Evolutionary conservation across 2,113 vertebrate genomes (phyloP).

Genomic region (Phrynosoma blainvillii): DNA sequence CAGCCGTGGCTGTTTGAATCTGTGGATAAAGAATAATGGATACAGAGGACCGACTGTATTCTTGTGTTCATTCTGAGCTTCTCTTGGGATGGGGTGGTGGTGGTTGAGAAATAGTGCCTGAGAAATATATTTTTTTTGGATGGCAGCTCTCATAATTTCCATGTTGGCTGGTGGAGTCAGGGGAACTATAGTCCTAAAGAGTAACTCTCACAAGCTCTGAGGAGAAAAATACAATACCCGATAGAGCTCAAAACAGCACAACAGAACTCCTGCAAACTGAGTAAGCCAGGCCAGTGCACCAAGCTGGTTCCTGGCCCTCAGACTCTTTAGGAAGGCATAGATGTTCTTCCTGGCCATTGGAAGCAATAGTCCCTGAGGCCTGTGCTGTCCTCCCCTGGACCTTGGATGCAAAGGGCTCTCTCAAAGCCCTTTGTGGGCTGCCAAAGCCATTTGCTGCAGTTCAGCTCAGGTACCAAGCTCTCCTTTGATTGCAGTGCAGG

Average conservation of each 20-base stretch:
- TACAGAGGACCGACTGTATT: too few relatives aligned
- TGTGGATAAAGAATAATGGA: too few relatives aligned
- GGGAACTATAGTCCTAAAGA: not conserved
- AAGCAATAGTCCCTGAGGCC: not conserved
- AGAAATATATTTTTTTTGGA: too few relatives aligned
- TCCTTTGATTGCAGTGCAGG: constrained; percentile 20
- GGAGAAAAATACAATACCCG: too few relatives aligned
- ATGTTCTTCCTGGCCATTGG: not conserved
- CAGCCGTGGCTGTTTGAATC: too few relatives aligned
- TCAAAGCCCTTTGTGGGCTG: constrained; percentile 15
- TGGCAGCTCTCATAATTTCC: not conserved
- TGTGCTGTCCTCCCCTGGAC: not conserved
- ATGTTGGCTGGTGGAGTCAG: too few relatives aligned
- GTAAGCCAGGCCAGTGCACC: not conserved
- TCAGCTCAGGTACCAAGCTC: constrained; percentile 6
- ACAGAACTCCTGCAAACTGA: constrained; percentile 10
- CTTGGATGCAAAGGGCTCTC: constrained; percentile 39
- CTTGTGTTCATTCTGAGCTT: too few relatives aligned
- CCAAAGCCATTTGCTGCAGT: constrained; percentile 33
- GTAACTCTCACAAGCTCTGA: not conserved
- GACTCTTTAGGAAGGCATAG: constrained; percentile 12
- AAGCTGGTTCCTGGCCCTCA: not conserved
- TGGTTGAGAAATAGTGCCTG: too few relatives aligned
- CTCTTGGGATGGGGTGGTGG: too few relatives aligned
- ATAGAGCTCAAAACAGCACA: not conserved